Evolutionary conservation across 2,888 invertebrate species (phyloP).

Genomic region (Meloe dianella): DNA sequence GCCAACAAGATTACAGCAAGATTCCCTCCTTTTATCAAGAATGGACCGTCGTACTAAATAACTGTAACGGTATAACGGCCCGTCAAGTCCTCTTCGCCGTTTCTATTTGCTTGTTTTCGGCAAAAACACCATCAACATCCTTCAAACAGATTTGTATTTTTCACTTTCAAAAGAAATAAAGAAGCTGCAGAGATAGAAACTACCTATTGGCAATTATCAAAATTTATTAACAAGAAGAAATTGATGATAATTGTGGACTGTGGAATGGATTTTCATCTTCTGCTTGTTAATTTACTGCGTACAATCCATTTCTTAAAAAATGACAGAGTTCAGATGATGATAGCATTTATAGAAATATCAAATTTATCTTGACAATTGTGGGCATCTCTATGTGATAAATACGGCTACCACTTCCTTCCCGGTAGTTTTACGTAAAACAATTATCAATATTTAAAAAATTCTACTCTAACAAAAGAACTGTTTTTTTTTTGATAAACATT

Average conservation of each 20-base stretch:
- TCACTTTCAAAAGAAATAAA: not conserved
- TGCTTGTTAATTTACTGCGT: not conserved
- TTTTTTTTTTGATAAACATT: not conserved
- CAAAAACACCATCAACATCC: constrained; percentile 21
- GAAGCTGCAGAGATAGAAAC: not conserved
- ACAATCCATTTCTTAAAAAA: not conserved
- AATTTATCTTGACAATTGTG: constrained; percentile 2
- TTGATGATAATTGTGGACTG: not conserved
- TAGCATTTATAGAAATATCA: not conserved
- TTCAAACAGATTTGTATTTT: not conserved
- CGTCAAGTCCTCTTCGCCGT: constrained; percentile 29
- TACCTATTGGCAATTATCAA: not conserved
- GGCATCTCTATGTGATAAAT: not conserved
- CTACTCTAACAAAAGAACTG: not conserved
- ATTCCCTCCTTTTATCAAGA: not conserved
- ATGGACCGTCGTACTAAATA: constrained; percentile 25
- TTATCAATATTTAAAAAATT: not conserved
- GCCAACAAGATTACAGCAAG: constrained; percentile 2
- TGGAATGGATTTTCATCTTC: not conserved
- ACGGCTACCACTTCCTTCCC: not conserved
- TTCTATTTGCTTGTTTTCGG: constrained; percentile 28
- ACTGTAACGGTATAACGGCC: constrained; percentile 31
- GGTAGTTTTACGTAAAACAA: not conserved
- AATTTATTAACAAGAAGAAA: not conserved
- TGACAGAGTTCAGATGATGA: not conserved